These are phyloP conservation scores for Spinibarbus caldwelli DNA, from an alignment of 2,797 vertebrate species.

Conservation along the genomic window DNA sequence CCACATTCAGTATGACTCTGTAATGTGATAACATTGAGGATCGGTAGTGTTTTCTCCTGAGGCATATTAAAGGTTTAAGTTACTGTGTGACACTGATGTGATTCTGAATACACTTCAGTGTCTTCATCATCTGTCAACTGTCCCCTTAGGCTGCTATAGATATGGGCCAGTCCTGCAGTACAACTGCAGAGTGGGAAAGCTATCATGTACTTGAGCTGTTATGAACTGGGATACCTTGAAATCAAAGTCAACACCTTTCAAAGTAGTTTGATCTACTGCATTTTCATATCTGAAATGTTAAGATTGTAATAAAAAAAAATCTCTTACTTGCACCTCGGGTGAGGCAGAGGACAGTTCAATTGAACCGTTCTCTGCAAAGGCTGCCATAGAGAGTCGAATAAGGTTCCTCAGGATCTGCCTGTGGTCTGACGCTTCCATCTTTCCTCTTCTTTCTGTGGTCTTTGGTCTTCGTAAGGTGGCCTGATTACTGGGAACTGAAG, in stretches of 20 bases:
- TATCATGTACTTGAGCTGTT: constrained; percentile 64
- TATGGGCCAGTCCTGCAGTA: constrained; percentile 57
- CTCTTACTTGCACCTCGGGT: constrained; percentile 90
- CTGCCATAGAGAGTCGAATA: constrained; percentile 92
- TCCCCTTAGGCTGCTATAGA: constrained; percentile 58
- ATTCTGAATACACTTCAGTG: constrained; percentile 70
- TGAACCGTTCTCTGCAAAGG: constrained; percentile 85
- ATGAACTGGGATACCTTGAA: constrained; percentile 65
- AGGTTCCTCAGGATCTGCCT: constrained; percentile 88
- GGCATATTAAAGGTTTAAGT: constrained; percentile 57
- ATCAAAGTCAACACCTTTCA: constrained; percentile 21
- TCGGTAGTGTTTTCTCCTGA: constrained; percentile 55
- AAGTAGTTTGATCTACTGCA: background rate
- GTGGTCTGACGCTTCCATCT: constrained; percentile 74
- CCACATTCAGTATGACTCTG: constrained; percentile 61
- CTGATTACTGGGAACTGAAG: constrained; percentile 48
- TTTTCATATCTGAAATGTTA: constrained; percentile 3
- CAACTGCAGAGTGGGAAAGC: constrained; percentile 61
- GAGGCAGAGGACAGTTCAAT: constrained; percentile 86
- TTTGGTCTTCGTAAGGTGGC: constrained; percentile 78
- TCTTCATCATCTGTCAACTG: constrained; percentile 66
- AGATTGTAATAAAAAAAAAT: background rate
- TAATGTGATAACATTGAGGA: constrained; percentile 68
- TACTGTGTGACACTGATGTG: constrained; percentile 69
- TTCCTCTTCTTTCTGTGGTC: constrained; percentile 63